Evolutionary conservation across 2,797 vertebrate genomes (phyloP).

Genomic region (Silurus lanzhouensis): DNA sequence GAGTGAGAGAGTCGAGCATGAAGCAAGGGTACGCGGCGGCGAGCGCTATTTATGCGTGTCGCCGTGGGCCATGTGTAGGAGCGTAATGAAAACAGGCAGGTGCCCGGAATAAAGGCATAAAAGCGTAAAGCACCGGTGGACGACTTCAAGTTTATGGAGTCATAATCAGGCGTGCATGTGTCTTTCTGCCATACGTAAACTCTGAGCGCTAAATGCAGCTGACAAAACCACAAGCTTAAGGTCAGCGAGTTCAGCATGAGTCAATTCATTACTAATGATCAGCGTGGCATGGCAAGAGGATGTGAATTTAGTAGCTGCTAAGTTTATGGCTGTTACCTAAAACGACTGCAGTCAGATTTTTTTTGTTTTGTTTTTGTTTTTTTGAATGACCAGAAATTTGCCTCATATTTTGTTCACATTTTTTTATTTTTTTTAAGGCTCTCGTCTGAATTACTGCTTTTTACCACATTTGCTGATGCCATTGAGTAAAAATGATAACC

Average conservation of each 20-base stretch:
- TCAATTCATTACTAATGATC: conserved; percentile 24
- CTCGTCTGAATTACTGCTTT: background rate
- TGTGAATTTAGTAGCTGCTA: conserved; percentile 27
- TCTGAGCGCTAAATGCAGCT: conserved; percentile 37
- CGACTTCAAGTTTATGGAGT: conserved; percentile 45
- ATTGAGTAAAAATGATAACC: background rate
- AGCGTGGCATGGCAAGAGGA: conserved; percentile 15
- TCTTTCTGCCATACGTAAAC: conserved; percentile 9
- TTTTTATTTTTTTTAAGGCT: background rate
- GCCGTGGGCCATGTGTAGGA: conserved; percentile 58
- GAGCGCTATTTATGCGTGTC: conserved; percentile 57
- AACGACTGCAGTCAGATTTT: background rate
- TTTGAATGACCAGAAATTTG: background rate
- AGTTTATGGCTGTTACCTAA: conserved; percentile 10
- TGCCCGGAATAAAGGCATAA: conserved; percentile 48
- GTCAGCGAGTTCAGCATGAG: conserved; percentile 22
- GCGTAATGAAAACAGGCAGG: conserved; percentile 60
- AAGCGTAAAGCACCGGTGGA: conserved; percentile 25
- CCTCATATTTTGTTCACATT: background rate
- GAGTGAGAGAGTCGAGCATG: conserved; percentile 67
- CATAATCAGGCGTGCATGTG: conserved; percentile 49
- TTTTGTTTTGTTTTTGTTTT: background rate
- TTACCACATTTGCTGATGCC: too few species aligned
- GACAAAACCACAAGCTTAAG: conserved; percentile 50
- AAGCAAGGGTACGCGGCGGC: conserved; percentile 47